Evolutionary conservation across 2,888 invertebrate species (phyloP).

Genomic region (Volucella inanis): DNA sequence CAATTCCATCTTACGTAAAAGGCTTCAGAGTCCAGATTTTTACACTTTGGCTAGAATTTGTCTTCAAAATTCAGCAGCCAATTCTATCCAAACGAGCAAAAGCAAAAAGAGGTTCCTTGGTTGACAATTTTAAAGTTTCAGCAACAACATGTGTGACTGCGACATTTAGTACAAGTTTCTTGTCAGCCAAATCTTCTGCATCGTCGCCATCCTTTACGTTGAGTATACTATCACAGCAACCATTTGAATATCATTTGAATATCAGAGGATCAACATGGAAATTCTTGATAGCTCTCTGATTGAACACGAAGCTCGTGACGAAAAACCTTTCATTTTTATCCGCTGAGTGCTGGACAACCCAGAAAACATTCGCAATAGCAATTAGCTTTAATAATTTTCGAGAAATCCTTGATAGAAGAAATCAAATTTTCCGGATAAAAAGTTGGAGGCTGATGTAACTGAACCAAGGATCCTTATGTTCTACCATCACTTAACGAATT

Average conservation of each 20-base stretch:
- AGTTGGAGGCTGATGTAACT: slow-evolving; percentile 76
- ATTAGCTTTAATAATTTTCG: slow-evolving; percentile 81
- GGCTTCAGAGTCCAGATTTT: no score
- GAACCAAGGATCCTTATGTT: slow-evolving; percentile 78
- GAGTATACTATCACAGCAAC: slow-evolving; percentile 74
- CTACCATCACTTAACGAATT: slow-evolving; percentile 68
- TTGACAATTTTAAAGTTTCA: slow-evolving; percentile 43
- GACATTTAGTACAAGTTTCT: slow-evolving; percentile 56
- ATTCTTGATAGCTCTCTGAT: slow-evolving; percentile 78
- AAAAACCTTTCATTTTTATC: slow-evolving; percentile 81
- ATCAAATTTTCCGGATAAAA: slow-evolving; percentile 49
- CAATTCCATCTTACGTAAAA: no score
- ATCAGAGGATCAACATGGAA: slow-evolving; percentile 81
- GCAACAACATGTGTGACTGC: slow-evolving; percentile 13
- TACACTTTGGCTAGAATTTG: slow-evolving; percentile 87
- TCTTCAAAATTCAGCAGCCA: slow-evolving; percentile 84
- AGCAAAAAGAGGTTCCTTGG: slow-evolving; percentile 72
- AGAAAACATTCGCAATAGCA: slow-evolving; percentile 78
- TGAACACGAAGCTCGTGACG: slow-evolving; percentile 79
- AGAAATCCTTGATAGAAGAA: slow-evolving; percentile 80
- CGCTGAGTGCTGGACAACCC: slow-evolving; percentile 78
- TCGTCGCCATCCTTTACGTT: background rate
- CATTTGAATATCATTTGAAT: no score
- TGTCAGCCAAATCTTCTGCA: background rate
- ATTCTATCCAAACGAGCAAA: slow-evolving; percentile 78